Evolutionary conservation across 2,113 vertebrate genomes (phyloP).

Genomic region (Ceuthmochares aereus): DNA sequence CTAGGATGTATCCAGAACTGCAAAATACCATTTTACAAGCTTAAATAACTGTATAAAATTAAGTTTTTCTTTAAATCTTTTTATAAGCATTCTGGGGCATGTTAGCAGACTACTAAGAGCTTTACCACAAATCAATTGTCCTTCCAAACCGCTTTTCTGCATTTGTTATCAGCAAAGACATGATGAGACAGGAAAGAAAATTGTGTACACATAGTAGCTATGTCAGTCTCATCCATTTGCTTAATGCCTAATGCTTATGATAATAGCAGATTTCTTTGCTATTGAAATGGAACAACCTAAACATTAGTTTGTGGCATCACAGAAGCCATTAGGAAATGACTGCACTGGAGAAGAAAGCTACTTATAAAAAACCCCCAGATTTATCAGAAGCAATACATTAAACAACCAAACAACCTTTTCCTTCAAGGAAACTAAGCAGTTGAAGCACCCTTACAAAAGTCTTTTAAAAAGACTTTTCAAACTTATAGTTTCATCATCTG

Average conservation of each 20-base stretch:
- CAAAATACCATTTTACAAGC: background rate
- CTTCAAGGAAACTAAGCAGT: background rate
- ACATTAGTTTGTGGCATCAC: background rate
- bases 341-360: background rate
- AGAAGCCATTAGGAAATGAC: background rate
- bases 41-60: background rate
- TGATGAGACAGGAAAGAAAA: conserved; percentile 5
- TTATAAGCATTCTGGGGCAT: background rate
- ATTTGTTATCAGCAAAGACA: conserved; percentile 11
- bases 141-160: background rate
- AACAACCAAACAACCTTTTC: background rate
- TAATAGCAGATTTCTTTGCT: background rate
- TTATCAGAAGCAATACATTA: background rate
- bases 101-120: background rate
- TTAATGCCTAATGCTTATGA: background rate
- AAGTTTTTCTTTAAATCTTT: background rate
- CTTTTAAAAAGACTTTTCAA: background rate
- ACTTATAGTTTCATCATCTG: background rate
- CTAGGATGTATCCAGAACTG: background rate
- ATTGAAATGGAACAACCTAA: background rate
- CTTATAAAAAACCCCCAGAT: background rate
- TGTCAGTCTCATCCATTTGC: background rate
- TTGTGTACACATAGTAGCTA: background rate
- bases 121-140: background rate
- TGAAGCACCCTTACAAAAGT: background rate